phyloP scores from a whole-genome alignment of 2,797 vertebrate species.

The Hoplostethus mediterraneus region DNA sequence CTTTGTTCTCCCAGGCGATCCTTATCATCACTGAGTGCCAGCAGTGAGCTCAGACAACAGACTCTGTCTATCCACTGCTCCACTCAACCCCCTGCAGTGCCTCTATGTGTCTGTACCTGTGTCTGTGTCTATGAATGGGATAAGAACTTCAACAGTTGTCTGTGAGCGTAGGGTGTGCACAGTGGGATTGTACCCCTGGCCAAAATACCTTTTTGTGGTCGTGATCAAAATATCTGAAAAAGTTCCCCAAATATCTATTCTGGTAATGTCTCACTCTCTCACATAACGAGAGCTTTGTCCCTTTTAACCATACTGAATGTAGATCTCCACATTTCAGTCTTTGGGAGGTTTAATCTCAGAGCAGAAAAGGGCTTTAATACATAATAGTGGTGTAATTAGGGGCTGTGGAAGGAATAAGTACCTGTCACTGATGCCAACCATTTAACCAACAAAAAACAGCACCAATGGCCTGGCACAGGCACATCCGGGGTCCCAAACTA shows the following conservation, averaged over 20 bases:
- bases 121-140: slow-evolving; percentile 22
- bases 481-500: slow-evolving; percentile 53
- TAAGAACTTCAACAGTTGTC: not conserved
- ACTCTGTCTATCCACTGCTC: slow-evolving; percentile 23
- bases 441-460: slow-evolving; percentile 58
- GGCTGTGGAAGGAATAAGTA: slow-evolving; percentile 48
- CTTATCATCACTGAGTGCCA: slow-evolving; percentile 61
- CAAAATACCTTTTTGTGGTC: slow-evolving; percentile 9
- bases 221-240: not conserved
- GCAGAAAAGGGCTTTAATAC: slow-evolving; percentile 40
- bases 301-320: slow-evolving; percentile 35
- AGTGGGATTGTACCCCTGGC: not conserved
- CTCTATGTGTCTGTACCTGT: slow-evolving; percentile 3
- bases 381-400: slow-evolving; percentile 64
- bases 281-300: slow-evolving; percentile 8
- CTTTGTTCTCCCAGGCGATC: slow-evolving; percentile 67
- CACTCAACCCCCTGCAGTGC: slow-evolving; percentile 6
- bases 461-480: slow-evolving; percentile 49
- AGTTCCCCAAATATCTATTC: slow-evolving; percentile 8
- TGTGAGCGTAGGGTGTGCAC: slow-evolving; percentile 1
- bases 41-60: slow-evolving; percentile 30
- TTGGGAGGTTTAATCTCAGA: slow-evolving; percentile 43
- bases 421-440: slow-evolving; percentile 53
- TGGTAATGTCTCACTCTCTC: slow-evolving; percentile 24
- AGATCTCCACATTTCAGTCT: slow-evolving; percentile 28